Evolutionary conservation across 1,140 invertebrate genomes (phyloP), one percentile per base, ranked within the genome.

Genomic region (Octopus sinensis): DNA sequence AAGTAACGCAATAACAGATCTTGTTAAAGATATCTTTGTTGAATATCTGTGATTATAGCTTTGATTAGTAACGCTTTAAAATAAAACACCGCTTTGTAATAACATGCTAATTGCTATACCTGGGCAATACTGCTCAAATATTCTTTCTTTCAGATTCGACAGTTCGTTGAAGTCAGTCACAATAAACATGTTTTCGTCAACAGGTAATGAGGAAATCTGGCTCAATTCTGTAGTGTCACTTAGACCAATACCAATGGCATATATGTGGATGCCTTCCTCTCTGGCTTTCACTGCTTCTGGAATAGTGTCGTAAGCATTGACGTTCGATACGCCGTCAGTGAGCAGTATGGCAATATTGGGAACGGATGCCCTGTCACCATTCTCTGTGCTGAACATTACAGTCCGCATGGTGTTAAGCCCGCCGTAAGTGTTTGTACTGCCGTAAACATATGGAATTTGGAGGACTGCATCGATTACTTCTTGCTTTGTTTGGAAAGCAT

Each of bases 311-410:
- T 17, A 71, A 6, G 80, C 43, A 54, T 76, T 76, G 13, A 81
- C 51, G 54, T 84, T 86, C 0, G 86, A 84, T 43, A 76, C 56
- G 52, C 86, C 86, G 79, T 87, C 86, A 9, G 86, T 87, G n/a
- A 87, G 80, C 4, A 87, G 51, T 77, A 87, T 80, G 51, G 82
- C 84, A 79, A 87, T 71, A 62, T 87, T 87, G 7, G 76, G 78
- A 6, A 84, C 80, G n/a, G 68, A 78, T 53, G 81, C 77, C 76
- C 86, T 73, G 76, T 86, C 86, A 54, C 86, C 85, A 79, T 86
- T 79, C 51, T 56, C 9, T 73, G 51, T 4, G 13, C 56, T 80
- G 80, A 87, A 89, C 78, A 87, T 82, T 78, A 84, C 54, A 0
- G 78, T 83, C 53, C 86, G 76, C 80, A 85, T 82, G 12, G 80